Base-by-base conservation (phyloP, 2,113 vertebrate genomes). In the Nannospalax galili region DNA sequence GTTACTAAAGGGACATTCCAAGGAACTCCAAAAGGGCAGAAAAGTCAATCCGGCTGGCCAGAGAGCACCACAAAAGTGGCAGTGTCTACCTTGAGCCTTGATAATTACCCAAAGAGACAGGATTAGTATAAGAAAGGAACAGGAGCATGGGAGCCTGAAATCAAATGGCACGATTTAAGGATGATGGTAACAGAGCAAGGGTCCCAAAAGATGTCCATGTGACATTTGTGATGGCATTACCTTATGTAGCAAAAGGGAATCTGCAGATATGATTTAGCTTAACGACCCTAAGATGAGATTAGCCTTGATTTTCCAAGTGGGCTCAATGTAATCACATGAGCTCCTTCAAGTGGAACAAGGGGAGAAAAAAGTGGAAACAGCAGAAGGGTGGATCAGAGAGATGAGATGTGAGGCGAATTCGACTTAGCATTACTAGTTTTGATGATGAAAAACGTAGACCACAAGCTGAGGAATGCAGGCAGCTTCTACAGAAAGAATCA, bases 361-460 rank as follows among this genome's bases (percentile, higher is more conserved):
- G 15, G 17, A 56, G 48, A 19, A 37, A 52, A 52, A 4, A 32
- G 60, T 58, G 24, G 60, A 91, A 74, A 67, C 80, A 84, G 74
- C 40, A 86, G 58, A 91, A 92, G 19, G 48, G 40, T 52, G 35
- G 62, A 28, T 60, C 40, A 93, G 81, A 95, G 42, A 84, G 45
- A 78, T 16, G 28, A 78, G 35, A 32, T 67, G 37, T 72, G n/a
- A 75, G 65, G 89, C 93, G 67, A 95, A 89, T 77, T 64, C 0
- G 3, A 84, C 28, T 12, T 58, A 58, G 6, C 40, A 73, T 0
- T 92, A 52, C 60, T 80, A 85, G 19, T 48, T 95, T 56, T 94
- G 30, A 77, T 64, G 67, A 88, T 17, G 60, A 42, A 92, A 20
- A 28, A 93, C 92, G 75, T 37, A 35, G 79, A 64, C 42, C 48